phyloP scores from a whole-genome alignment of 2,888 invertebrate species.

The Helleia helle region DNA sequence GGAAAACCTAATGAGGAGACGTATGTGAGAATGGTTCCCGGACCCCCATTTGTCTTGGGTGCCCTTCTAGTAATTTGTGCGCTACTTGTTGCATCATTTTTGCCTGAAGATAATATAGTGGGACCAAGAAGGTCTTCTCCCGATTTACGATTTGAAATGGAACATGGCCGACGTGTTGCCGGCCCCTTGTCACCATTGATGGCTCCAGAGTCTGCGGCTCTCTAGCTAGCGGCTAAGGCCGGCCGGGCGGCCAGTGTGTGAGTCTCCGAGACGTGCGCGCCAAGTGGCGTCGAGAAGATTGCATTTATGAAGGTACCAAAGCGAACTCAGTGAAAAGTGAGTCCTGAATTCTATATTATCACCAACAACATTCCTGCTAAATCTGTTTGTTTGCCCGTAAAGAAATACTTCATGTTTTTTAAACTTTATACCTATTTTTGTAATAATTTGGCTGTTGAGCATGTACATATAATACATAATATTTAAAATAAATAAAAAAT shows the following conservation, averaged over 20 bases:
- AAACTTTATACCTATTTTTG: conserved; percentile 61
- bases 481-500: conserved; percentile 42
- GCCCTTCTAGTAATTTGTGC: conserved; percentile 97
- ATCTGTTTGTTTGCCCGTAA: conserved; percentile 37
- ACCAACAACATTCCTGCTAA: conserved; percentile 41
- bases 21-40: conserved; percentile 87
- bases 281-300: conserved; percentile 27
- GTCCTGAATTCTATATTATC: conserved; percentile 32
- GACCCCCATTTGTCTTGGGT: conserved; percentile 98
- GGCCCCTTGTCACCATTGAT: conserved; percentile 86
- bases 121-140: conserved; percentile 71
- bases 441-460: conserved; percentile 38
- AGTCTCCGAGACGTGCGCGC: conserved; percentile 38
- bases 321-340: conserved; percentile 46
- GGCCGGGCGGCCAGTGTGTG: conserved; percentile 63
- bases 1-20: conserved; percentile 59
- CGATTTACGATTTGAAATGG: conserved; percentile 87
- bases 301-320: conserved; percentile 61
- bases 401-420: conserved; percentile 42
- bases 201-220: conserved; percentile 83
- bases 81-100: conserved; percentile 91
- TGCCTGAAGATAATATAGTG: conserved; percentile 77
- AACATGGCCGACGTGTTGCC: conserved; percentile 83
- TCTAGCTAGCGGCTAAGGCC: conserved; percentile 71
- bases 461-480: conserved; percentile 48